Conservation (phyloP, 2,888 invertebrate species). For the Carterocephalus palaemon region DNA sequence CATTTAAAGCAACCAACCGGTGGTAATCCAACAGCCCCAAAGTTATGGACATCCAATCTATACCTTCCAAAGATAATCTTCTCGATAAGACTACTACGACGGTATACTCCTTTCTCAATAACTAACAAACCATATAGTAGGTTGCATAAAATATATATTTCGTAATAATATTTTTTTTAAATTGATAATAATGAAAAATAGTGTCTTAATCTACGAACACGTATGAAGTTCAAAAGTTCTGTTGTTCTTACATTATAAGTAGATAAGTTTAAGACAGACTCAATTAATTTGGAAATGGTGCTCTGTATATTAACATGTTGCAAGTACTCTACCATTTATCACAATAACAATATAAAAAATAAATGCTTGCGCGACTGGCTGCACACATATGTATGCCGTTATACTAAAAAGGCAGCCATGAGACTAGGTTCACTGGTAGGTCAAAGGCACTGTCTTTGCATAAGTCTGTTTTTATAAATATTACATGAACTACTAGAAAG, state of each 20-base stretch:
- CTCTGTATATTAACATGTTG: conserved; percentile 12
- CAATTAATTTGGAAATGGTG: conserved; percentile 9
- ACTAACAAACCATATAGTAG: conserved; percentile 1
- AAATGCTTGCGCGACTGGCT: conserved; percentile 75
- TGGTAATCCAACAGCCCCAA: too few species aligned
- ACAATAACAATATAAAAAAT: conserved; percentile 70
- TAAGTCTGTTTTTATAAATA: conserved; percentile 26
- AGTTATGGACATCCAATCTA: too few species aligned
- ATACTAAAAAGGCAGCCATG: conserved; percentile 44
- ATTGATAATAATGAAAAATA: conserved; percentile 19
- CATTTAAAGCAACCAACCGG: too few species aligned
- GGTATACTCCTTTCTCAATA: conserved; percentile 48
- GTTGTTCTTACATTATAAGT: too few species aligned
- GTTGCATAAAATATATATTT: too few species aligned
- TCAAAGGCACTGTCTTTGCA: conserved; percentile 63
- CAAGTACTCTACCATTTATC: conserved; percentile 32
- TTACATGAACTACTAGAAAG: conserved; percentile 17
- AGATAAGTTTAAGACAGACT: conserved; percentile 6
- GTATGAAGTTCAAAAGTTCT: too few species aligned
- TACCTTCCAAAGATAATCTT: conserved; percentile 71
- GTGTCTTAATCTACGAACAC: too few species aligned
- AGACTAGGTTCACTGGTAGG: conserved; percentile 75
- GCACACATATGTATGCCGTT: conserved; percentile 35
- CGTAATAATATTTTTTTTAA: too few species aligned
- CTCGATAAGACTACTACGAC: conserved; percentile 66